Percentiles rank a stretch among this genome's conserved stretches.
Conservation (phyloP, 2,797 vertebrate genomes). For the Geotria australis region DNA sequence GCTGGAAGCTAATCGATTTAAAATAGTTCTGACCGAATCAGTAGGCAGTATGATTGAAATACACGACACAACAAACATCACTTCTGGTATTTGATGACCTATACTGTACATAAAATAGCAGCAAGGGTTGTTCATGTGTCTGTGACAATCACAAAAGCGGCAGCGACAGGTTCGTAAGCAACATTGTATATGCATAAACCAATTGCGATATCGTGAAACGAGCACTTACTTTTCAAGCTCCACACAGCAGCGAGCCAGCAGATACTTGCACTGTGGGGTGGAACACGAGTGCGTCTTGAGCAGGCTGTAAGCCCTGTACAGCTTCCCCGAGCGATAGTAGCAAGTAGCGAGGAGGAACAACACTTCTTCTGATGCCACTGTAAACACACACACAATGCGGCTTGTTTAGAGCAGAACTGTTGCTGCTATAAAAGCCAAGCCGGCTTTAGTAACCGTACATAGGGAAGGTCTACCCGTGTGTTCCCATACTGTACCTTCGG, state of each 20-base stretch:
- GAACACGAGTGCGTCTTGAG: conserved; percentile 88
- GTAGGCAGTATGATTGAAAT: too few relatives aligned
- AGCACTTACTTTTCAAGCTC: conserved; percentile 76
- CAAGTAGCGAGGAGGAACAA: conserved; percentile 82
- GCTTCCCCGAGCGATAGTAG: conserved; percentile 90
- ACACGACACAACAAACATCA: too few relatives aligned
- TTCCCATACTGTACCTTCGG: conserved; percentile 36
- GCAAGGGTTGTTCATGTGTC: too few relatives aligned
- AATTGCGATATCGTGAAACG: too few relatives aligned
- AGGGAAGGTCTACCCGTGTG: not conserved
- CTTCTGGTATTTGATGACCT: too few relatives aligned
- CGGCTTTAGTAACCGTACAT: too few relatives aligned
- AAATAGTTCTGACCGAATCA: too few relatives aligned
- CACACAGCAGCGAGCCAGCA: conserved; percentile 84
- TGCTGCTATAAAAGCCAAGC: not conserved
- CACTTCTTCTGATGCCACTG: conserved; percentile 66
- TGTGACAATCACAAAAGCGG: too few relatives aligned
- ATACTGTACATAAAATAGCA: too few relatives aligned
- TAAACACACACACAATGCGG: not conserved
- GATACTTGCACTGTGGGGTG: conserved; percentile 76
- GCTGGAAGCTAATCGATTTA: too few relatives aligned
- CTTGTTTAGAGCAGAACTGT: not conserved
- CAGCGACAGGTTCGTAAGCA: too few relatives aligned
- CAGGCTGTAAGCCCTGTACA: conserved; percentile 80
- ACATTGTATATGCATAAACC: too few relatives aligned